A percentile compares a stretch with the other conserved stretches of the same genome.
These are phyloP conservation scores for Clarias macrocephalus DNA, from an alignment of 2,113 vertebrate genomes.

Conservation along the genomic window DNA sequence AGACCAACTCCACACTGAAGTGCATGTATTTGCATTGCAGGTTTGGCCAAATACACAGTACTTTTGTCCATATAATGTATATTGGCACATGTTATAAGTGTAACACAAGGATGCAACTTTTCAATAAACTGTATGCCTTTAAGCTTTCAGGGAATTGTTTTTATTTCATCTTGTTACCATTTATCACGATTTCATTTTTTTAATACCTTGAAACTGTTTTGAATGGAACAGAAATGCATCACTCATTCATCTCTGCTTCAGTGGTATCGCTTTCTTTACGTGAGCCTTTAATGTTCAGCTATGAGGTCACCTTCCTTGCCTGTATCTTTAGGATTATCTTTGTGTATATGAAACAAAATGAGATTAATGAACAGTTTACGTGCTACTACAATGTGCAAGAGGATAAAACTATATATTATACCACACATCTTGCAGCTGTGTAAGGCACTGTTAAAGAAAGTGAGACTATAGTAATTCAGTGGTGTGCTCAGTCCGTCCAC, in stretches of 20 bases:
- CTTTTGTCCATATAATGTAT: too few relatives aligned
- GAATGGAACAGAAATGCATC: slow-evolving; percentile 28
- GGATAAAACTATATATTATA: background rate
- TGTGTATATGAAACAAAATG: background rate
- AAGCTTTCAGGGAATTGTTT: background rate
- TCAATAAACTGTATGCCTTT: background rate
- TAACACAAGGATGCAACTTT: background rate
- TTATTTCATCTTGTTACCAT: slow-evolving; percentile 9
- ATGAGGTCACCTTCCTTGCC: background rate
- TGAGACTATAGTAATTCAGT: slow-evolving; percentile 10
- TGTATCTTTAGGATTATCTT: too few relatives aligned
- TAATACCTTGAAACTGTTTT: slow-evolving; percentile 17
- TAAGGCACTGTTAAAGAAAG: slow-evolving; percentile 48
- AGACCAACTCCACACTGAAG: too few relatives aligned
- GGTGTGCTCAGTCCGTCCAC: background rate
- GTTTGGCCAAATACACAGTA: too few relatives aligned
- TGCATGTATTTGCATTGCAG: too few relatives aligned
- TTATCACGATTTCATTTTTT: slow-evolving; percentile 27
- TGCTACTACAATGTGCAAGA: background rate
- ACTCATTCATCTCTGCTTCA: slow-evolving; percentile 29
- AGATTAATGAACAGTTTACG: background rate
- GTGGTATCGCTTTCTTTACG: slow-evolving; percentile 29
- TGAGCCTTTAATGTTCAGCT: slow-evolving; percentile 1
- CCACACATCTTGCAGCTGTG: background rate
- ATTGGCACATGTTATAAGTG: background rate